A percentile compares a stretch with the other conserved stretches of the same genome.
Evolutionary conservation across 2,113 vertebrate species (phyloP).

Genomic region (Panthera uncia): DNA sequence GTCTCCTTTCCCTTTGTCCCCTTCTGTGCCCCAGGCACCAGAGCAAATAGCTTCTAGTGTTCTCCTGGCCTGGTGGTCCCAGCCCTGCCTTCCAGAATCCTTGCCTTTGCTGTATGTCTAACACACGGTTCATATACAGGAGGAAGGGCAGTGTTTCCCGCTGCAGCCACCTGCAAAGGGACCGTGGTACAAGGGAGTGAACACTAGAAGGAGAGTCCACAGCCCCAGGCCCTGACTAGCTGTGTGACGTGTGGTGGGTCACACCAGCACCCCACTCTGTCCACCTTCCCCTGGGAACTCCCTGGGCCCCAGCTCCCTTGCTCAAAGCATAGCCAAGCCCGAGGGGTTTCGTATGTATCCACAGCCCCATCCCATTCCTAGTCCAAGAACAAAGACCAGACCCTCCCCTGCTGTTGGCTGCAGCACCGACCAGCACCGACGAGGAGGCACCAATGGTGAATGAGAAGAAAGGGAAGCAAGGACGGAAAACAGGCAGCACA

Average conservation of each 20-base stretch:
- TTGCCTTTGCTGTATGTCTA: not conserved
- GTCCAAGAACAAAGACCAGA: not conserved
- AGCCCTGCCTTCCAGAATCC: not conserved
- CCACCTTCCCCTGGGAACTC: not conserved
- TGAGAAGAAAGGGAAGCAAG: not conserved
- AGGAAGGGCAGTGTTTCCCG: not conserved
- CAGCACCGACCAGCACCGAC: not conserved
- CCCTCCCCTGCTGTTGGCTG: not conserved
- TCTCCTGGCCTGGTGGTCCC: not conserved
- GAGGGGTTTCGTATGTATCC: fast-evolving
- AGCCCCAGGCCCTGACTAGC: not conserved
- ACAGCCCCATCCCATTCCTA: too few relatives aligned
- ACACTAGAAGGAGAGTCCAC: not conserved
- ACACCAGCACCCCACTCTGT: not conserved
- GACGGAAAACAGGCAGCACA: not conserved
- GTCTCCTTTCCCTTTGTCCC: not conserved
- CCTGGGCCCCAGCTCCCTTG: not conserved
- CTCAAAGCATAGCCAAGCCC: not conserved
- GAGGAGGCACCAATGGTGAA: not conserved
- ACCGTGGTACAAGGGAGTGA: fast-evolving
- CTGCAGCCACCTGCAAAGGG: not conserved
- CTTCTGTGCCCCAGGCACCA: not conserved
- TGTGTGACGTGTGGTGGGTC: not conserved
- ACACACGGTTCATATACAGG: not conserved
- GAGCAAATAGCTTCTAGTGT: not conserved